Base-by-base conservation (phyloP, 1,140 invertebrate genomes). In the Sinella curviseta region DNA sequence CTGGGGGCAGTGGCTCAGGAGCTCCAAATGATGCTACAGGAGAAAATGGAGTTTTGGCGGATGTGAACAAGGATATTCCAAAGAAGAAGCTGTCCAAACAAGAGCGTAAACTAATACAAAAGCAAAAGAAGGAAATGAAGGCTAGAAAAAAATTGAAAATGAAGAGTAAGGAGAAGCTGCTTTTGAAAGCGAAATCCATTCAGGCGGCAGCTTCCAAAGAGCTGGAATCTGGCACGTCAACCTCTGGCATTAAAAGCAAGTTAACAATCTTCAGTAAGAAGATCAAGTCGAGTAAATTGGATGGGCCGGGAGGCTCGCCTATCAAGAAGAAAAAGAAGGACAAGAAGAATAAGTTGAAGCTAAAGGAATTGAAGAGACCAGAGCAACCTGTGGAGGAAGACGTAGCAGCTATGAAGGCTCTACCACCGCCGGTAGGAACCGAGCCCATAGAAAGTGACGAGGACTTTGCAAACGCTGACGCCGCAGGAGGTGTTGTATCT, bases 151-250 rank as follows among this genome's bases (percentile, higher is more conserved):
- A 48, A 65, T 80, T 80, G 33, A 60, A 60, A 26, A 89, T 90
- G 82, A 91, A 91, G 83, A 90, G 90, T 28, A 77, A 78, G 85
- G 90, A 91, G 84, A 92, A 92, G 85, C 91, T 92, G 83, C 92
- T 89, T 85, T 87, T 88, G 77, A 88, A 88, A 80, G 30, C 57
- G 8, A 90, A 89, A 60, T 82, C 89, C 30, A 88, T 89, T 81
- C 81, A 77, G 55, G 82, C 78, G 26, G 39, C 34, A 26, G 39
- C 39, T 17, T 12, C 12, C 54, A 17, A 76, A 76, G 75, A 17
- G 3, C 8, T 17, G 26, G 36, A 57, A 26, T 33, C 28, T n/a
- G 33, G 4, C 20, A 28, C 12, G 8, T 26, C 26, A 17, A 31
- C 60, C 2, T 4, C 16, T 31, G 12, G 12, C 30, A 17, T 8